Evolutionary conservation across 2,113 vertebrate species (phyloP).

Genomic region (Bufo gargarizans): DNA sequence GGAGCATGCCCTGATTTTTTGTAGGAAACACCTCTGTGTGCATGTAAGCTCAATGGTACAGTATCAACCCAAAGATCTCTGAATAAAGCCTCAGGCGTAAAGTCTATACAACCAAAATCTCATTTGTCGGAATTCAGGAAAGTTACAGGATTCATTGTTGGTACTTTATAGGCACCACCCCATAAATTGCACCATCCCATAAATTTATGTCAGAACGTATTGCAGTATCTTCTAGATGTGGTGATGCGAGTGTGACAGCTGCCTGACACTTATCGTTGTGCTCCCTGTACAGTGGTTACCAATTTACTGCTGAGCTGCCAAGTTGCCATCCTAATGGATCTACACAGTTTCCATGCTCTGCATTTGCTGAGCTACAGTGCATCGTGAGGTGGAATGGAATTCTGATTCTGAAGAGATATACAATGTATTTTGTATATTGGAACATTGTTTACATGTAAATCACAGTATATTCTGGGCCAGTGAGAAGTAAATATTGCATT

Average conservation of each 20-base stretch:
- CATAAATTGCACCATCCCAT: slow-evolving; percentile 8
- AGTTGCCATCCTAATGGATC: slow-evolving; percentile 48
- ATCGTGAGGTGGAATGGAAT: neutral
- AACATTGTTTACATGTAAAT: slow-evolving; percentile 14
- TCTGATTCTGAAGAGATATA: neutral
- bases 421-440: neutral
- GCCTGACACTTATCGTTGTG: slow-evolving; percentile 49
- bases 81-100: too few species aligned
- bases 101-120: neutral
- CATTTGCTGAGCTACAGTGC: slow-evolving; percentile 19
- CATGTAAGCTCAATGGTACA: neutral
- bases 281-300: slow-evolving; percentile 52
- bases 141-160: neutral
- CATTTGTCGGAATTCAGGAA: neutral
- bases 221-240: slow-evolving; percentile 36
- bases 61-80: neutral
- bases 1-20: too few species aligned
- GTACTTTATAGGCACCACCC: neutral
- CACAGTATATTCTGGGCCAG: neutral
- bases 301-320: slow-evolving; percentile 53
- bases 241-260: slow-evolving; percentile 45
- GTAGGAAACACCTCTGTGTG: too few species aligned
- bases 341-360: slow-evolving; percentile 6
- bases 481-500: slow-evolving; percentile 3
- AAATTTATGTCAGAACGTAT: slow-evolving; percentile 38